A percentile compares a stretch with the other conserved stretches of the same genome.
Evolutionary conservation across 2,113 vertebrate genomes (phyloP).

Genomic region (Nyctibius bracteatus): DNA sequence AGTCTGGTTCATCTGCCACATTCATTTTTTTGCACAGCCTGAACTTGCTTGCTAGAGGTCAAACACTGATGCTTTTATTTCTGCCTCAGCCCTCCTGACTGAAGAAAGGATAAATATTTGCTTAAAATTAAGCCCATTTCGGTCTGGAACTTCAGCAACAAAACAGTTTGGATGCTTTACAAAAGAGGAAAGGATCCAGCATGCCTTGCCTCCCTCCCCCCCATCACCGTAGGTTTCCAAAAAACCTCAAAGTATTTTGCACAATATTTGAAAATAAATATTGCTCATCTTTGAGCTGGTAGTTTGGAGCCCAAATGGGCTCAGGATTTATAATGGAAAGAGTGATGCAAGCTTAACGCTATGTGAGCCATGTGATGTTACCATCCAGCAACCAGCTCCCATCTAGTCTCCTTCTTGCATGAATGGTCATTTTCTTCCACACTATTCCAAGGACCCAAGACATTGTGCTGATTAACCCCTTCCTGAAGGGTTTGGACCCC

Average conservation of each 20-base stretch:
- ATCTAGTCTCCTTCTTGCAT: not conserved
- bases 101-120: constrained; percentile 63
- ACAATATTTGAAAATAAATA: constrained; percentile 70
- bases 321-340: constrained; percentile 48
- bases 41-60: constrained; percentile 52
- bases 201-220: not conserved
- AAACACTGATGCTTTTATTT: constrained; percentile 55
- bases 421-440: not conserved
- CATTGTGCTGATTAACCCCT: constrained; percentile 24
- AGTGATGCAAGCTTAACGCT: constrained; percentile 39
- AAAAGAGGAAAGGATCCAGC: constrained; percentile 46
- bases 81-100: constrained; percentile 35
- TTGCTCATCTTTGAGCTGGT: constrained; percentile 52
- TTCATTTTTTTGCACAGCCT: constrained; percentile 14
- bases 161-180: constrained; percentile 5
- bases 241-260: constrained; percentile 55
- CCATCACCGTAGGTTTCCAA: constrained; percentile 21
- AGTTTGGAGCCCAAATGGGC: constrained; percentile 5
- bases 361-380: constrained; percentile 45
- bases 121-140: constrained; percentile 57
- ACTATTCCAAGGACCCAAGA: not conserved
- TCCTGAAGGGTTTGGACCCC: not conserved
- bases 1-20: constrained; percentile 4
- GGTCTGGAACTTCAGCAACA: constrained; percentile 52
- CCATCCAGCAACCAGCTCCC: constrained; percentile 31